Evolutionary conservation across 2,113 vertebrate genomes (phyloP).

Genomic region (Hyperopisus bebe): DNA sequence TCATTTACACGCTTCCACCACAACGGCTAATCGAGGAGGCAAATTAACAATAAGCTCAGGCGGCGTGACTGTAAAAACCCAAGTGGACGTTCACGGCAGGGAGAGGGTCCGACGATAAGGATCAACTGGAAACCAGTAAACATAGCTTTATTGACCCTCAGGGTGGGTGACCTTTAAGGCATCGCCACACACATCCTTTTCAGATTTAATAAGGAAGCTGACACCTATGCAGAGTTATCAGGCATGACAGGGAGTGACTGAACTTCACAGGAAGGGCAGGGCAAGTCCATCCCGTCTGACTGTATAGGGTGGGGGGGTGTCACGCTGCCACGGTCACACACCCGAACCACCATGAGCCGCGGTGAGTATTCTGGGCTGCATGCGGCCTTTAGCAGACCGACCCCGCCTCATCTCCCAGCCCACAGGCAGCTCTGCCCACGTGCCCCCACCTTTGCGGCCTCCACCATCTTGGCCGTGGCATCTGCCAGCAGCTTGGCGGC

Average conservation of each 20-base stretch:
- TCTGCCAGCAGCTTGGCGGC: constrained; percentile 94
- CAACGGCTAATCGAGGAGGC: constrained; percentile 41
- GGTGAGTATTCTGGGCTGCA: neutral
- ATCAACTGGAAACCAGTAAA: neutral
- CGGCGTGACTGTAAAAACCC: neutral
- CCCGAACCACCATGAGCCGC: neutral
- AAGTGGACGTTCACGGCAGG: neutral
- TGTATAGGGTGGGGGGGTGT: neutral
- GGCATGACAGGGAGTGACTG: neutral
- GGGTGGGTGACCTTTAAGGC: neutral
- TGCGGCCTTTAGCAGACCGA: neutral
- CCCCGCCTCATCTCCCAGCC: neutral
- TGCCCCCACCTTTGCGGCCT: constrained; percentile 90
- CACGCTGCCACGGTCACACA: neutral
- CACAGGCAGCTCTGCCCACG: neutral
- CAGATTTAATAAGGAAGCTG: neutral
- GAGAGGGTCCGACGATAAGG: neutral
- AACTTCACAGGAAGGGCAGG: neutral
- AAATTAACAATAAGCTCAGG: neutral
- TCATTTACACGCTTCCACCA: constrained; percentile 18
- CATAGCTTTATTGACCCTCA: neutral
- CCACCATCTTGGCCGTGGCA: constrained; percentile 96
- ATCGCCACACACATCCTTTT: neutral
- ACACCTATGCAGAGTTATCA: neutral
- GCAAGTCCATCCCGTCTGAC: neutral